Conservation (phyloP, 1,140 invertebrate species). For the Drosophila pachea region DNA sequence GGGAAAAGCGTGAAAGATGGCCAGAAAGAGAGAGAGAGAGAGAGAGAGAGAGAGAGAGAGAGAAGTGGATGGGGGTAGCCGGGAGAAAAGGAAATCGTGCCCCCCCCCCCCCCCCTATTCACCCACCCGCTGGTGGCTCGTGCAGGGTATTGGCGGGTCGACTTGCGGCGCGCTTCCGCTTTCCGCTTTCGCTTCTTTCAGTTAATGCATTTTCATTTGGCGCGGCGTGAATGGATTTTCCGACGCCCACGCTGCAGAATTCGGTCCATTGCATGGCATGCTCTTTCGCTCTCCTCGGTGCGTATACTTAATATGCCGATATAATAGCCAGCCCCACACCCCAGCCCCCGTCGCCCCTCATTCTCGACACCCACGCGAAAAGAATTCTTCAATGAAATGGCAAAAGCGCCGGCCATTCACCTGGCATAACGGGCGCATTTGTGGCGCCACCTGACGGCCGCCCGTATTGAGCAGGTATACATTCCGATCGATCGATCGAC, state of each 20-base stretch:
- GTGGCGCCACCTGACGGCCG: constrained; percentile 35
- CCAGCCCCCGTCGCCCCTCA: too few species aligned
- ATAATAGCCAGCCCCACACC: neutral
- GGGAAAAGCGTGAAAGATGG: too few species aligned
- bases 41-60: too few species aligned
- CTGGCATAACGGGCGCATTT: constrained; percentile 20
- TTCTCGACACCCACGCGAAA: too few species aligned
- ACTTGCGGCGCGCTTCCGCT: neutral
- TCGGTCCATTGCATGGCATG: constrained; percentile 9
- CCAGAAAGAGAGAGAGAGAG: too few species aligned
- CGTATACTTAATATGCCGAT: constrained; percentile 16
- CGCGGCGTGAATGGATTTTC: constrained; percentile 18
- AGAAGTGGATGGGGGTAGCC: too few species aligned
- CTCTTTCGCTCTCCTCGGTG: neutral
- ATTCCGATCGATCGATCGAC: neutral
- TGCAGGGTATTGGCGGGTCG: neutral
- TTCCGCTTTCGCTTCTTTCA: neutral
- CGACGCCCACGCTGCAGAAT: constrained; percentile 12
- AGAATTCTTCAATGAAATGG: constrained; percentile 34
- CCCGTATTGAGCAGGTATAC: too few species aligned
- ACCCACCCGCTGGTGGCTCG: neutral
- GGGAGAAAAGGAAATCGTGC: too few species aligned
- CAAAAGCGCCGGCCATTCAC: constrained; percentile 28
- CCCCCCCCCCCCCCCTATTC: too few species aligned
- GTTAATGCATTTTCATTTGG: constrained; percentile 13